Evolutionary conservation across 2,113 vertebrate species (phyloP), one percentile per base, ranked within the genome.

Genomic region (Nesoenas mayeri): DNA sequence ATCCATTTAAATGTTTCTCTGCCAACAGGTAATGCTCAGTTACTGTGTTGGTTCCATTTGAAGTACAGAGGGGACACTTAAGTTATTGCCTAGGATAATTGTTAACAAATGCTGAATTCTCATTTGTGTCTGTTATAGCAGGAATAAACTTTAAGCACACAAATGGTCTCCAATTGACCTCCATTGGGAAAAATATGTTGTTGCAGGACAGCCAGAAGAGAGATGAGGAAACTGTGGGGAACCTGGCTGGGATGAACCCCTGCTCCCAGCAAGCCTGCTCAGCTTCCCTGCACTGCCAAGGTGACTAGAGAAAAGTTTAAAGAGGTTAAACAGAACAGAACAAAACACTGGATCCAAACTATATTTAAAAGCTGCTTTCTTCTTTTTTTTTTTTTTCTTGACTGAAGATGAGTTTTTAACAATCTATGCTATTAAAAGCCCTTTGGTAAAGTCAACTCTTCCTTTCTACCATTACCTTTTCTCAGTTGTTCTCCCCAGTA

Each of bases 31-130:
- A 80, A 70, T 53, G 5, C 79, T 91, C 29, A 44, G n/a, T 91
- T 69, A 17, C 42, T 64, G 28, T 1, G 0, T 8, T 54, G 36
- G 78, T 78, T 96, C 74, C 79, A 64, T 67, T 83, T 31, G 28
- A 60, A 83, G 58, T 79, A 16, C 0, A 1, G 70, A 24, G 7
- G 18, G 29, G 12, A 38, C 20, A 38, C n/a, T 74, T 42, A 71
- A 92, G 48, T 92, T 89, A 64, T 10, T 93, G 93, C 80, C 48
- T 81, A 9, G 34, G 77, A 79, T 87, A 90, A 94, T 94, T 67
- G 93, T 42, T 91, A 92, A 67, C 95, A 92, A 97, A 93, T 88
- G 92, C 25, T 24, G 80, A 86, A 32, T 61, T 91, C 62, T 89
- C 36, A 14, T 88, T 79, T 84, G 36, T 89, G 50, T 50, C 83